Evolutionary conservation across 2,113 vertebrate species (phyloP).

Genomic region (Lagopus muta): DNA sequence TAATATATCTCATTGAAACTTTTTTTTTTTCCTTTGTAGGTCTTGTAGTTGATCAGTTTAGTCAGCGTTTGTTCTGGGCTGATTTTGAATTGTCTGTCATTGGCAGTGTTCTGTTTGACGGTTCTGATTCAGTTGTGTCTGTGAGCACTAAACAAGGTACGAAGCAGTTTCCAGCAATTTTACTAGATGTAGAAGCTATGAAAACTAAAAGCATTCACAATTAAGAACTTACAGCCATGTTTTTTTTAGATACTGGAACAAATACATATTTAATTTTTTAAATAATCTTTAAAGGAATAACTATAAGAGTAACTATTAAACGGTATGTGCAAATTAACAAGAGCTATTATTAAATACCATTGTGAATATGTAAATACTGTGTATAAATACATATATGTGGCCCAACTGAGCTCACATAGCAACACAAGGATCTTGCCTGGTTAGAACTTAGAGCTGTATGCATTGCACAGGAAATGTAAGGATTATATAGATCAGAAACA

Average conservation of each 20-base stretch:
- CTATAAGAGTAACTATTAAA: neutral
- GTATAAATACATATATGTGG: neutral
- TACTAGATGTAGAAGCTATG: neutral
- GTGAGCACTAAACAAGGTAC: constrained; percentile 91
- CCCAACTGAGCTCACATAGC: neutral
- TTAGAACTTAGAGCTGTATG: neutral
- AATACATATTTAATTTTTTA: neutral
- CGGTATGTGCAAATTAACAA: neutral
- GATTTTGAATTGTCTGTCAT: constrained; percentile 94
- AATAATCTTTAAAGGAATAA: neutral
- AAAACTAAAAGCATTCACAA: neutral
- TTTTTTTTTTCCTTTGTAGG: constrained; percentile 78
- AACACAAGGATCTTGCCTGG: neutral
- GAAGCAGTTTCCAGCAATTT: neutral
- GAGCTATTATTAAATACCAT: neutral
- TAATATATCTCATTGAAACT: neutral
- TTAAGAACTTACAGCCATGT: neutral
- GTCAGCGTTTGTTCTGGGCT: constrained; percentile 96
- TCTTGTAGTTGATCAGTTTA: constrained; percentile 93
- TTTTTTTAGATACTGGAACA: neutral
- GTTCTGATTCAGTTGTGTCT: constrained; percentile 87
- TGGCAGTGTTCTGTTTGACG: constrained; percentile 92
- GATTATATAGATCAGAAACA: neutral
- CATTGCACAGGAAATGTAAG: neutral
- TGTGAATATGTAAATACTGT: neutral